These are phyloP conservation scores for Addax nasomaculatus DNA, from an alignment of 2,113 vertebrate species.

Conservation along the genomic window DNA sequence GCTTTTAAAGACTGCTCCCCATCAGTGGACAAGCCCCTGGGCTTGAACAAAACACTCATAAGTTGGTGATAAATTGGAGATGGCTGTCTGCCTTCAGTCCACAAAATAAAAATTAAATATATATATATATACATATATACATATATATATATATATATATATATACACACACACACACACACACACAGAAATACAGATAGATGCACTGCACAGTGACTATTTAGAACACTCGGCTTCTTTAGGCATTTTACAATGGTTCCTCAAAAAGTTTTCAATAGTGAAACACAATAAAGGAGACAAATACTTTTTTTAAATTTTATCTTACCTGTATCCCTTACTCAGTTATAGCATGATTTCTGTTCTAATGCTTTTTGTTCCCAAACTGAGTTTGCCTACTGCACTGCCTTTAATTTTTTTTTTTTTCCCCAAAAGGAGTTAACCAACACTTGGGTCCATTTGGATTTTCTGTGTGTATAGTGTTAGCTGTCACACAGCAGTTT, in stretches of 20 bases:
- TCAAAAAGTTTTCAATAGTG: neutral
- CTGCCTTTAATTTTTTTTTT: neutral
- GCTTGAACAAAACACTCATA: neutral
- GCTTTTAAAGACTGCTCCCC: neutral
- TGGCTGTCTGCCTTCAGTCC: neutral
- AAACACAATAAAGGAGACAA: neutral
- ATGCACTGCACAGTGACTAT: no score
- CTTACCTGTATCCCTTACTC: neutral
- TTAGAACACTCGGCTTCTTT: neutral
- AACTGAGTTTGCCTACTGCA: neutral
- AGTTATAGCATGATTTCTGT: neutral
- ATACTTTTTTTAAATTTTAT: neutral
- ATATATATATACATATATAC: no score
- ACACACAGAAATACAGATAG: neutral
- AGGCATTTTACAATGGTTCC: neutral
- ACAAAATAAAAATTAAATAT: neutral
- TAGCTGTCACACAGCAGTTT: neutral
- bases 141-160: no score
- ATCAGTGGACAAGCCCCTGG: no score
- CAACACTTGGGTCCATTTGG: neutral
- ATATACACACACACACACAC: fast-evolving
- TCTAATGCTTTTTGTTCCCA: neutral
- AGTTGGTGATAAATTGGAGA: neutral
- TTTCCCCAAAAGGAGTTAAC: neutral
- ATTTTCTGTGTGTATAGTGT: neutral